Conservation (phyloP, 1,140 invertebrate genomes). For the Neotoxoptera formosana region DNA sequence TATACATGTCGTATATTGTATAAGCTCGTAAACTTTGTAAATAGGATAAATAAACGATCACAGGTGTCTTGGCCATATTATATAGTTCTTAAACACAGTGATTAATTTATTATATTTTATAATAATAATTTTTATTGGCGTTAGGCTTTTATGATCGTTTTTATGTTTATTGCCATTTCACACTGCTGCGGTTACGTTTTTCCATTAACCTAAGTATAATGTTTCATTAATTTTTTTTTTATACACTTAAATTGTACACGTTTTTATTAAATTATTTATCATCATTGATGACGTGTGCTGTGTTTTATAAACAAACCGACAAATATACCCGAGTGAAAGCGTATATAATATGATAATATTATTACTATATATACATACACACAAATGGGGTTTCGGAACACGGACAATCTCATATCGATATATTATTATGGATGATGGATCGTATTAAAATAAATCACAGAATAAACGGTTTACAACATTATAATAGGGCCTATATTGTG, state of each 20-base stretch:
- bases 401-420: not conserved
- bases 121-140: constrained; percentile 28
- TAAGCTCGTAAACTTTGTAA: constrained; percentile 1
- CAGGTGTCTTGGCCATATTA: not conserved
- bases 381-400: not conserved
- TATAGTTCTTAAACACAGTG: not conserved
- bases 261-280: constrained; percentile 30
- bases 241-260: not conserved
- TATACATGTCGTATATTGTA: not conserved
- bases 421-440: not conserved
- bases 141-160: constrained; percentile 14
- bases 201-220: constrained; percentile 29
- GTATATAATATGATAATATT: not conserved
- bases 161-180: constrained; percentile 33
- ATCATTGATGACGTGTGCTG: not conserved
- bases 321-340: not conserved
- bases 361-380: no score
- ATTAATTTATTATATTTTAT: constrained; percentile 45
- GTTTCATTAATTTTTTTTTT: not conserved
- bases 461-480: not conserved
- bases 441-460: not conserved
- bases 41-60: not conserved
- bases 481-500: not conserved
- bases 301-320: not conserved
- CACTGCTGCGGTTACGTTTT: not conserved